Conservation (phyloP, 2,888 invertebrate genomes). For the Diploptera punctata region DNA sequence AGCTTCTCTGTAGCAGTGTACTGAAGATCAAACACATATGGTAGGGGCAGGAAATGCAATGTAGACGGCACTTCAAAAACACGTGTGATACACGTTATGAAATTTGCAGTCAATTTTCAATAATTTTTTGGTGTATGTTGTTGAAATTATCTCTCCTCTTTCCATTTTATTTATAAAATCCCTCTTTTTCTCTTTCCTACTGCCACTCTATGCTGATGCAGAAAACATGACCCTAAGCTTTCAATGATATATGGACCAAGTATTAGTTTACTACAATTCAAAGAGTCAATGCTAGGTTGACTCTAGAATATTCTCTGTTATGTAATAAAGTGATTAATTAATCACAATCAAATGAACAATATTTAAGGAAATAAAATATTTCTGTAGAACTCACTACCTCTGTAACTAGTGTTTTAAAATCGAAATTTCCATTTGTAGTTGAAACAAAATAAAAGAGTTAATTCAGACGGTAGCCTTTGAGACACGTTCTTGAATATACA, state of each 20-base stretch:
- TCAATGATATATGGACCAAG: neutral
- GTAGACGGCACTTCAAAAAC: slow-evolving; percentile 25
- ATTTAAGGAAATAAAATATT: too few species aligned
- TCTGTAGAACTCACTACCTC: too few species aligned
- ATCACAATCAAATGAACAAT: too few species aligned
- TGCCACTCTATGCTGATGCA: neutral
- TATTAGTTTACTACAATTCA: too few species aligned
- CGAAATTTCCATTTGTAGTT: too few species aligned
- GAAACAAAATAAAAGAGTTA: too few species aligned
- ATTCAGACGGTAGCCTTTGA: too few species aligned
- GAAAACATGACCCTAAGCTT: slow-evolving; percentile 1
- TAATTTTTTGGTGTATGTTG: slow-evolving; percentile 26
- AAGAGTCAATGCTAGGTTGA: too few species aligned
- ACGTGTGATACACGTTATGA: slow-evolving; percentile 29
- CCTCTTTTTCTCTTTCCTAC: neutral
- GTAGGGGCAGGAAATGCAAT: neutral
- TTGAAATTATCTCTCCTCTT: slow-evolving; percentile 20
- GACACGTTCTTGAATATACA: too few species aligned
- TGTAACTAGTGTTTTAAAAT: too few species aligned
- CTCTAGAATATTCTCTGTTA: too few species aligned
- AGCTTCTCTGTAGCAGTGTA: neutral
- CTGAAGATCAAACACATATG: slow-evolving; percentile 28
- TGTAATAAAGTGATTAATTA: too few species aligned
- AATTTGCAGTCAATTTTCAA: slow-evolving; percentile 31
- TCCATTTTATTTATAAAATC: neutral